A percentile compares a stretch with the other conserved stretches of the same genome.
Evolutionary conservation across 2,888 invertebrate species (phyloP).

Genomic region (Pseudococcus longispinus): DNA sequence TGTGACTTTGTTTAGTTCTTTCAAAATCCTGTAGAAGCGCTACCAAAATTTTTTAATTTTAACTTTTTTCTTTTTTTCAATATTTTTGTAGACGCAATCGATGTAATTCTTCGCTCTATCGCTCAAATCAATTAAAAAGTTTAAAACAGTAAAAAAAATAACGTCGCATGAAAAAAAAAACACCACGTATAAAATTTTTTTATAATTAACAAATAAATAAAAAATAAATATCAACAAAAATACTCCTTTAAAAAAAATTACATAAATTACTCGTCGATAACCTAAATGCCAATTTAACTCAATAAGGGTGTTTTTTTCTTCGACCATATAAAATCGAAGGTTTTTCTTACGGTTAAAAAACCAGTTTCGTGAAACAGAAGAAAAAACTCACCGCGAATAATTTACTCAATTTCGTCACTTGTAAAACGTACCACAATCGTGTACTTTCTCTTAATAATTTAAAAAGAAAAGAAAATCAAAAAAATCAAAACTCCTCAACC

Average conservation of each 20-base stretch:
- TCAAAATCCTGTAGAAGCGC: too few relatives aligned
- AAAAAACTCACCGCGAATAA: slow-evolving; percentile 5
- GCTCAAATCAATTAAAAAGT: too few relatives aligned
- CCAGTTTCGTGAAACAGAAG: too few relatives aligned
- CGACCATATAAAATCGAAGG: background rate
- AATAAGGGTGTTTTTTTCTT: background rate
- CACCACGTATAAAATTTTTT: background rate
- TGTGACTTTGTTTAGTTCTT: too few relatives aligned
- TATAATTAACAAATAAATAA: slow-evolving; percentile 17
- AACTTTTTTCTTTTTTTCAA: too few relatives aligned
- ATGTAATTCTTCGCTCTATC: too few relatives aligned
- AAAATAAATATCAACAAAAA: slow-evolving; percentile 39
- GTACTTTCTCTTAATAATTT: background rate
- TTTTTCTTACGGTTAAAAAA: background rate
- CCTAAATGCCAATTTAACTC: background rate
- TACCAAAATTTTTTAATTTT: too few relatives aligned
- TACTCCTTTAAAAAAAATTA: background rate
- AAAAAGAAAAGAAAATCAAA: slow-evolving; percentile 39
- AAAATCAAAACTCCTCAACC: background rate
- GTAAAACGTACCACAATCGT: background rate
- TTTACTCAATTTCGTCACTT: background rate
- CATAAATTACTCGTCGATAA: slow-evolving; percentile 9
- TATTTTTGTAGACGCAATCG: too few relatives aligned
- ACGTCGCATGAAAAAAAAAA: background rate
- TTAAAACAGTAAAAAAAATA: too few relatives aligned